Evolutionary conservation across 1,140 invertebrate species (phyloP), one percentile per base, ranked within the genome.

Genomic region (Neuroterus valhalla): DNA sequence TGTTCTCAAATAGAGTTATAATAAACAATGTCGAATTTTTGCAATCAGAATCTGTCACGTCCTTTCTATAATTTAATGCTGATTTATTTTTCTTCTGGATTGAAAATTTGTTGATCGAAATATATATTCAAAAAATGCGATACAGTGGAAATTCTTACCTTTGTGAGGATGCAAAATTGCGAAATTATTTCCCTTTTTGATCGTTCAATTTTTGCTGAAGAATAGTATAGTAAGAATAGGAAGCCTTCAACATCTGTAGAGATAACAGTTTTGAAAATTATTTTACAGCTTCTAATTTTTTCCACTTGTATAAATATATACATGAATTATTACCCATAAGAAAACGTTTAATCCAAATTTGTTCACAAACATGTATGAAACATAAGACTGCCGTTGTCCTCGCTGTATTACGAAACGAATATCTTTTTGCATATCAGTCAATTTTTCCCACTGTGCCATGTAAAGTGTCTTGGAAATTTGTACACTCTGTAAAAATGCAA

Each of bases 271-370:
- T 21, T 6, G 26, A 21, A 21, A 52, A 12, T 50, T 31, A 31
- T 26, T 31, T 15, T 23, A 15, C 10, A 70, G 19, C 2, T n/a
- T 21, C 17, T 43, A 3, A 44, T 5, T 46, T 38, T 48, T 23
- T 23, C 31, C 10, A 10, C 31, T 38, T 38, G 0, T 8, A 10
- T 38, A 0, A 38, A 38, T 38, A 38, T 38, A 38, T 8, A 38
- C 5, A 1, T 0, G 31, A 38, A 38, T 8, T 38, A 38, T 72
- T 66, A 72, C 70, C 70, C 50, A 72, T 66, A 72, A 11, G 31
- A 72, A 66, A n/a, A 19, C 55, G n/a, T 66, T 72, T 12, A 72
- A 21, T 44, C 70, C 70, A 62, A 72, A 45, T 66, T 72, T 62
- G 23, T 72, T 66, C 1, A 21, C 17, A 48, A 52, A 66, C 19